Conservation (phyloP, 2,113 vertebrate species). For the Pelecanoides urinatrix region DNA sequence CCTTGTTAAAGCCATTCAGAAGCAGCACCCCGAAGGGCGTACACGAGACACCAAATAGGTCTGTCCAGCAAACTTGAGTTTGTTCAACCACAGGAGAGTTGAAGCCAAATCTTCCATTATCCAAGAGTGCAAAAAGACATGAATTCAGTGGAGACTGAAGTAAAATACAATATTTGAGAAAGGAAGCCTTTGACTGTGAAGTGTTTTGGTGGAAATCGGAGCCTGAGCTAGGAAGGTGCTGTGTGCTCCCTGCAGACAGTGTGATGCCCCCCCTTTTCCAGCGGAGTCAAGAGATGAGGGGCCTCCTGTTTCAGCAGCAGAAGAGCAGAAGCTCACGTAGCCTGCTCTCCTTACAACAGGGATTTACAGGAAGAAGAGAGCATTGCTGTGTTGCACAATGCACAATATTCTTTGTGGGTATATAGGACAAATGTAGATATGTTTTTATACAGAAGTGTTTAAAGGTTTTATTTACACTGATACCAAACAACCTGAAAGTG, state of each 20-base stretch:
- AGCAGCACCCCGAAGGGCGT: not conserved
- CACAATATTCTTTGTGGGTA: not conserved
- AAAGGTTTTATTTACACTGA: not conserved
- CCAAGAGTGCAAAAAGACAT: not conserved
- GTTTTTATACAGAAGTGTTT: not conserved
- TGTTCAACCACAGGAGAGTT: not conserved
- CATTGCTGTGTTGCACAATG: too few species aligned
- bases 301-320: not conserved
- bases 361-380: not conserved
- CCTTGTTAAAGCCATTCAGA: not conserved
- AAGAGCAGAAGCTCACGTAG: not conserved
- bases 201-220: not conserved
- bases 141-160: not conserved
- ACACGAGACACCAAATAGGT: accelerated
- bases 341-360: too few species aligned
- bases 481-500: not conserved
- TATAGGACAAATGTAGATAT: not conserved
- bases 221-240: not conserved
- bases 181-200: not conserved
- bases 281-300: accelerated
- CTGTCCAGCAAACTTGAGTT: not conserved
- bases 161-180: not conserved
- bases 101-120: not conserved
- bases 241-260: not conserved
- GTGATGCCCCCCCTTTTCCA: too few species aligned